A percentile compares a stretch with the other conserved stretches of the same genome.
These are phyloP conservation scores for Eulemur coronatus DNA, from an alignment of 2,797 vertebrate genomes.

Conservation along the genomic window DNA sequence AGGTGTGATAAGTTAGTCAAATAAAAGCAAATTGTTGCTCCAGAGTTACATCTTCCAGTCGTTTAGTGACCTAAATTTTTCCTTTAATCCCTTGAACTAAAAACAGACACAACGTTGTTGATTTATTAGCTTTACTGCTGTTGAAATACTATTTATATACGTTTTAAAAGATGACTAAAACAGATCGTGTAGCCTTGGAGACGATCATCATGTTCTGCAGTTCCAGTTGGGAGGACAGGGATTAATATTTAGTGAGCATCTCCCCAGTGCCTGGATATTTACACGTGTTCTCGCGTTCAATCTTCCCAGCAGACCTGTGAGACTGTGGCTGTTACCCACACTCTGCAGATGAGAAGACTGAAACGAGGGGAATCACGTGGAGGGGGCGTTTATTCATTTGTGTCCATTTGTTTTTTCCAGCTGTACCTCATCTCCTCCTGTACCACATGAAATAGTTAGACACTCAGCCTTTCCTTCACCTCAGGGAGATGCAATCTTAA, in stretches of 20 bases:
- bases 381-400: not conserved
- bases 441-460: not conserved
- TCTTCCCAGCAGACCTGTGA: not conserved
- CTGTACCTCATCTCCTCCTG: not conserved
- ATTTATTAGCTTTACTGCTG: not conserved
- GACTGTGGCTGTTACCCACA: not conserved
- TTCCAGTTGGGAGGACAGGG: not conserved
- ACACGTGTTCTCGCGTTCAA: not conserved
- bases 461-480: not conserved
- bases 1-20: not conserved
- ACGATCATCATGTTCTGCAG: not conserved
- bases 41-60: not conserved
- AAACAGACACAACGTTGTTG: not conserved
- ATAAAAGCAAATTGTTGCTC: not conserved
- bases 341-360: not conserved
- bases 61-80: not conserved
- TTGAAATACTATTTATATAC: not conserved
- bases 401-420: not conserved
- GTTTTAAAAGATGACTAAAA: not conserved
- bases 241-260: not conserved
- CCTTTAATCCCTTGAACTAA: not conserved
- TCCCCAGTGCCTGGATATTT: not conserved
- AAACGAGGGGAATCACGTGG: not conserved
- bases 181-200: not conserved
- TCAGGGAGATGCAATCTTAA: not conserved